phyloP scores from a whole-genome alignment of 2,888 invertebrate species.

The Criorhina ranunculi region DNA sequence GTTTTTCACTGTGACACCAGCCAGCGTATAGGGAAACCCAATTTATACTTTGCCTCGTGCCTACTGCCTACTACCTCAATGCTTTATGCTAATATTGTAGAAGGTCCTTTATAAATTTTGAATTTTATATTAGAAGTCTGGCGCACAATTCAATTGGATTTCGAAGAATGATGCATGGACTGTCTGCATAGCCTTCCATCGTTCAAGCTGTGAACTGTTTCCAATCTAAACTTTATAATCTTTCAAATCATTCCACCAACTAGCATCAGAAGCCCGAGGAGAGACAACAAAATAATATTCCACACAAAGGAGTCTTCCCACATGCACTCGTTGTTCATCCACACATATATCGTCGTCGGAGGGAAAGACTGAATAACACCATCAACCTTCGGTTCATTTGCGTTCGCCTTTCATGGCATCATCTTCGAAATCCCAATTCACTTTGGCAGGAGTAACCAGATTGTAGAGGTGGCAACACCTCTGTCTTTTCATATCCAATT shows the following conservation, averaged over 20 bases:
- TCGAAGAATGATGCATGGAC: background rate
- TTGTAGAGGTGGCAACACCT: constrained; percentile 20
- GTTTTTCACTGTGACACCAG: background rate
- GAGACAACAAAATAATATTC: background rate
- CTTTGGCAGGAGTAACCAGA: constrained; percentile 48
- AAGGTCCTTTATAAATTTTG: constrained; percentile 60
- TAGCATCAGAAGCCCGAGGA: background rate
- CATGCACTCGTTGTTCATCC: background rate
- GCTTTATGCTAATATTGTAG: constrained; percentile 34
- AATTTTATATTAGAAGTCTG: constrained; percentile 11
- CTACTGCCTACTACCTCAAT: no score
- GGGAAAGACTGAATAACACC: constrained; percentile 22
- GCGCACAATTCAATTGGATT: constrained; percentile 35
- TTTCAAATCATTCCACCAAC: background rate
- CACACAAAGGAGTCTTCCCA: constrained; percentile 10
- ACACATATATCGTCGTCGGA: background rate
- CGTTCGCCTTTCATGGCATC: constrained; percentile 54
- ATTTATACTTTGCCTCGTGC: constrained; percentile 23
- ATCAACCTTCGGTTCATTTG: constrained; percentile 59
- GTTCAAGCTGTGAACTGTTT: constrained; percentile 37
- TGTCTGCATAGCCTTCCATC: background rate
- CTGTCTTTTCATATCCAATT: constrained; percentile 8
- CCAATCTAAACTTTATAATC: constrained; percentile 57
- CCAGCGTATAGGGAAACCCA: constrained; percentile 14
- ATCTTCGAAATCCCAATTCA: constrained; percentile 65